A percentile compares a stretch with the other conserved stretches of the same genome.
These are phyloP conservation scores for Blennius ocellaris DNA, from an alignment of 2,113 vertebrate genomes.

Conservation along the genomic window DNA sequence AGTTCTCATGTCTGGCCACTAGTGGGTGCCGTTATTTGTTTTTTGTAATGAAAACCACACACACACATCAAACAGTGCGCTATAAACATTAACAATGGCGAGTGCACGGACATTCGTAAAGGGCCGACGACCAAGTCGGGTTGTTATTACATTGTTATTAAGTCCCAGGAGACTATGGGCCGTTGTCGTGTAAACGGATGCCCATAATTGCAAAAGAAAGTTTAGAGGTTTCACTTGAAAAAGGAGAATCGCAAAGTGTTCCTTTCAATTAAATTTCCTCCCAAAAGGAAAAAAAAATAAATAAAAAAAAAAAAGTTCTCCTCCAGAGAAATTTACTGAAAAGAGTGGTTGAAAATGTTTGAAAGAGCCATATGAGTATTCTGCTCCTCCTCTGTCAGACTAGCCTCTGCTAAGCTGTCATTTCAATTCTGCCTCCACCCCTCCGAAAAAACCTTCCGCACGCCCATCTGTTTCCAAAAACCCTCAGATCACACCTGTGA, in stretches of 20 bases:
- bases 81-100: no score
- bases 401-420: constrained; percentile 67
- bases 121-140: no score
- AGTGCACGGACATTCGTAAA: no score
- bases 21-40: no score
- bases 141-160: no score
- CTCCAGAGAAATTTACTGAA: constrained; percentile 48
- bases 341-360: constrained; percentile 41
- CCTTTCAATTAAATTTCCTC: constrained; percentile 31
- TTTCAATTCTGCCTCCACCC: constrained; percentile 60
- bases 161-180: no score
- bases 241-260: constrained; percentile 41
- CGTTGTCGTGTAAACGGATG: no score
- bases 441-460: neutral
- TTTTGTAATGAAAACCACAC: no score
- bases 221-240: constrained; percentile 15
- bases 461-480: constrained; percentile 70
- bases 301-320: constrained; percentile 3
- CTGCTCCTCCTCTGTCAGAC: constrained; percentile 51
- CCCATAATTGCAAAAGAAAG: no score
- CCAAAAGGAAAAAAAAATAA: neutral
- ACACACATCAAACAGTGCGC: no score
- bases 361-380: constrained; percentile 36
- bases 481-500: constrained; percentile 78
- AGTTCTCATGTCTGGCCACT: no score